Evolutionary conservation across 2,888 invertebrate species (phyloP).

Genomic region (Amorpha juglandis): DNA sequence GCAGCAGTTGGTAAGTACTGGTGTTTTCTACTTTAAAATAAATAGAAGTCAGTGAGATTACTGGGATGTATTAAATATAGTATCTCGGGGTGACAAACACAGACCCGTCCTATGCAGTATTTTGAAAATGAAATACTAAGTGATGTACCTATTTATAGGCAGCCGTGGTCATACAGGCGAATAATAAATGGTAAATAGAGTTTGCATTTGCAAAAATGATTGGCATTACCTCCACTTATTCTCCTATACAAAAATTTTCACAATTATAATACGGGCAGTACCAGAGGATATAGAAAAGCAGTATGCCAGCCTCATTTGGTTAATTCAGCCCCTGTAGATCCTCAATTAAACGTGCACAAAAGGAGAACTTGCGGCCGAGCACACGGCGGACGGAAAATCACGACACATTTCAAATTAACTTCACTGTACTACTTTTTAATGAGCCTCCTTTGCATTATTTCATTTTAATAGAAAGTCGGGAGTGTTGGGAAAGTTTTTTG

Average conservation of each 20-base stretch:
- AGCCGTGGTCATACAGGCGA: too few species aligned
- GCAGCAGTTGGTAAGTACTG: too few species aligned
- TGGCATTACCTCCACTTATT: too few species aligned
- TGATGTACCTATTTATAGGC: too few species aligned
- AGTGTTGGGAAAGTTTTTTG: conserved; percentile 28
- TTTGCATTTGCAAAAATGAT: too few species aligned
- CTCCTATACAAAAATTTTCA: background rate
- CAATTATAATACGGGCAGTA: conserved; percentile 30
- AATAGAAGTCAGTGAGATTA: too few species aligned
- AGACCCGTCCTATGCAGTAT: too few species aligned
- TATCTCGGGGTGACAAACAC: too few species aligned
- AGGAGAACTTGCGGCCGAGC: conserved; percentile 54
- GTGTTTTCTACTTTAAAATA: too few species aligned
- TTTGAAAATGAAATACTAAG: too few species aligned
- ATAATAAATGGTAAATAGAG: too few species aligned
- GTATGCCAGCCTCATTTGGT: conserved; percentile 76
- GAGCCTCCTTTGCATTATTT: conserved; percentile 57
- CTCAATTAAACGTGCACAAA: conserved; percentile 78
- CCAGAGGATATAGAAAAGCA: conserved; percentile 35
- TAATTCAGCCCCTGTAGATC: conserved; percentile 69
- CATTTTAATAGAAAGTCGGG: conserved; percentile 22
- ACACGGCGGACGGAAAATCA: conserved; percentile 62
- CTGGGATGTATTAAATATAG: too few species aligned
- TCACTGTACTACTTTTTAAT: conserved; percentile 72
- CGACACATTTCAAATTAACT: conserved; percentile 70